Evolutionary conservation across 2,888 invertebrate genomes (phyloP).

Genomic region (Sarcophaga caerulescens): DNA sequence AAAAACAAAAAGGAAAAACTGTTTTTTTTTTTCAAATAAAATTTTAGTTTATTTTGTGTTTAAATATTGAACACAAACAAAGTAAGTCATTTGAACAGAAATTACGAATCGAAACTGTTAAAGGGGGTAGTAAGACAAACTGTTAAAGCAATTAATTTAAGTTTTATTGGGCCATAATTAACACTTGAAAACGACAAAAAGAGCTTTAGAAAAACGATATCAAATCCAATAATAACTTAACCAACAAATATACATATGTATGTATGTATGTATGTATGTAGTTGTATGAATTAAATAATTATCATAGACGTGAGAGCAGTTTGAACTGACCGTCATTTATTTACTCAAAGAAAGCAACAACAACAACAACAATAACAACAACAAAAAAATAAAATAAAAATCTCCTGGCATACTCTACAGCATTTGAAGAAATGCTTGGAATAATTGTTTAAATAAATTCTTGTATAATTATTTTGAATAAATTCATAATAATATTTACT

Average conservation of each 20-base stretch:
- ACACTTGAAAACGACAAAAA: slow-evolving; percentile 33
- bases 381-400: too few species aligned
- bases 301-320: slow-evolving; percentile 20
- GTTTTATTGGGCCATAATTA: slow-evolving; percentile 62
- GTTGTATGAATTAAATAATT: slow-evolving; percentile 37
- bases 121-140: slow-evolving; percentile 26
- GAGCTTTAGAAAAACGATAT: neutral
- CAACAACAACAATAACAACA: too few species aligned
- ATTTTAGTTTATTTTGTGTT: too few species aligned
- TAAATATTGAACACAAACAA: too few species aligned
- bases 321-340: neutral
- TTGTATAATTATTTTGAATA: slow-evolving; percentile 43
- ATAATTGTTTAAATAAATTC: neutral
- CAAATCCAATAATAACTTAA: neutral
- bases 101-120: too few species aligned
- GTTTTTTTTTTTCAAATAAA: too few species aligned
- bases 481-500: slow-evolving; percentile 59
- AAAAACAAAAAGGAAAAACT: too few species aligned
- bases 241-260: neutral
- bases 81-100: too few species aligned
- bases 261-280: neutral
- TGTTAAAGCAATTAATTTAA: slow-evolving; percentile 61
- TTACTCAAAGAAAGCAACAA: too few species aligned
- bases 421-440: neutral
- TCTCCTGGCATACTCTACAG: too few species aligned